Evolutionary conservation across 2,888 invertebrate species (phyloP).

Genomic region (Chymomyza amoena): DNA sequence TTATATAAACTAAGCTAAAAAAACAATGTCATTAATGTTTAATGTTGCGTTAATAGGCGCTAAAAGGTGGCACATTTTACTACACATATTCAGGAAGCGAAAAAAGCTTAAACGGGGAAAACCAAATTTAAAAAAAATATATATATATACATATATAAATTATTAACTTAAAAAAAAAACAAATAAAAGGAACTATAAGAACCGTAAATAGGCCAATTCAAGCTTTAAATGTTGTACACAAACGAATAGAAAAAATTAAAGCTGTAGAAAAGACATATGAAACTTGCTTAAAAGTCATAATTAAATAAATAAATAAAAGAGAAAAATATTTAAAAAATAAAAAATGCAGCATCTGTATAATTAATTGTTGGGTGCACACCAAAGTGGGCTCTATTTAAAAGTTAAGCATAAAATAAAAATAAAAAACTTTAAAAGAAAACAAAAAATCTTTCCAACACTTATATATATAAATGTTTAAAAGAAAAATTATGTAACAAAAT

Average conservation of each 20-base stretch:
- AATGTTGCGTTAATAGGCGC: slow-evolving; percentile 57
- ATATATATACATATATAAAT: neutral
- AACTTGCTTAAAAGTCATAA: neutral
- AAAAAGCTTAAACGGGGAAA: slow-evolving; percentile 14
- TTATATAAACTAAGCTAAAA: slow-evolving; percentile 3
- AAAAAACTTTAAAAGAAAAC: neutral
- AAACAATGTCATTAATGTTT: slow-evolving; percentile 40
- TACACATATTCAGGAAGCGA: slow-evolving; percentile 9
- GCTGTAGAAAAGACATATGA: neutral
- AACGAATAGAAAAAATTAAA: neutral
- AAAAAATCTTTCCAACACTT: slow-evolving; percentile 12
- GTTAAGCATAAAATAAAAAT: slow-evolving; percentile 36
- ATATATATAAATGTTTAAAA: slow-evolving; percentile 60
- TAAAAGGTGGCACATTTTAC: slow-evolving; percentile 29
- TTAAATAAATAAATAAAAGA: neutral
- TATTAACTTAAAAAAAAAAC: neutral
- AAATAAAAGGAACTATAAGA: neutral
- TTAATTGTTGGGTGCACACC: slow-evolving; percentile 49
- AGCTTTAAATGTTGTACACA: slow-evolving; percentile 68
- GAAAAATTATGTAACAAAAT: slow-evolving; percentile 18
- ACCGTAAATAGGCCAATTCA: slow-evolving; percentile 23
- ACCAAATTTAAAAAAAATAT: slow-evolving; percentile 7
- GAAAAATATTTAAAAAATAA: slow-evolving; percentile 11
- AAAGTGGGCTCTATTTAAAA: slow-evolving; percentile 35
- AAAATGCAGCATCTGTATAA: slow-evolving; percentile 33